Conservation (phyloP, 2,797 vertebrate genomes). For the Xiphophorus birchmanni region DNA sequence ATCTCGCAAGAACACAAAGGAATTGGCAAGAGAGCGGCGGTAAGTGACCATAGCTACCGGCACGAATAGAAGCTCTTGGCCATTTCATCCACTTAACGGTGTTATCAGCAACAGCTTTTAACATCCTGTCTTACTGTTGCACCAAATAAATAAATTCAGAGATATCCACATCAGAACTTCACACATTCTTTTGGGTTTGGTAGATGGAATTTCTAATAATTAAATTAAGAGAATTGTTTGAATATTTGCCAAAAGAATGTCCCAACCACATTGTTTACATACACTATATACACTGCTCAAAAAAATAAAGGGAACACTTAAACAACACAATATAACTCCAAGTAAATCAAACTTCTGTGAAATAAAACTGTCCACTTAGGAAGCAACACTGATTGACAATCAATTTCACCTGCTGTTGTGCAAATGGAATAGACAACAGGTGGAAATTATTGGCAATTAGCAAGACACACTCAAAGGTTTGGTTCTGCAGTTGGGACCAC, state of each 20-base stretch:
- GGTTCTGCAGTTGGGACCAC: too few relatives aligned
- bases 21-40: slow-evolving; percentile 7
- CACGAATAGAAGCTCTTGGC: slow-evolving; percentile 21
- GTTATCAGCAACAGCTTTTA: slow-evolving; percentile 7
- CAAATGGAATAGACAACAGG: too few relatives aligned
- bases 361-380: too few relatives aligned
- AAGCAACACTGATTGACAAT: too few relatives aligned
- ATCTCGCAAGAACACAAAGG: not conserved
- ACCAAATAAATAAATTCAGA: not conserved
- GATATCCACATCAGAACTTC: not conserved
- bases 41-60: slow-evolving; percentile 18
- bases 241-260: not conserved
- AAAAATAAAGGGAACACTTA: too few relatives aligned
- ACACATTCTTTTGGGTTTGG: not conserved
- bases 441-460: too few relatives aligned
- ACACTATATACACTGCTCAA: too few relatives aligned
- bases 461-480: too few relatives aligned
- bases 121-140: not conserved
- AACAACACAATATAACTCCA: too few relatives aligned
- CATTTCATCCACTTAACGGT: slow-evolving; percentile 4
- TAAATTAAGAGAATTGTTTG: not conserved
- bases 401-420: too few relatives aligned
- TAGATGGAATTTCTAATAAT: not conserved
- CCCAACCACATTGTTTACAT: not conserved
- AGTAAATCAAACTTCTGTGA: too few relatives aligned